Evolutionary conservation across 2,888 invertebrate species (phyloP).

Genomic region (Escarpia spicata): DNA sequence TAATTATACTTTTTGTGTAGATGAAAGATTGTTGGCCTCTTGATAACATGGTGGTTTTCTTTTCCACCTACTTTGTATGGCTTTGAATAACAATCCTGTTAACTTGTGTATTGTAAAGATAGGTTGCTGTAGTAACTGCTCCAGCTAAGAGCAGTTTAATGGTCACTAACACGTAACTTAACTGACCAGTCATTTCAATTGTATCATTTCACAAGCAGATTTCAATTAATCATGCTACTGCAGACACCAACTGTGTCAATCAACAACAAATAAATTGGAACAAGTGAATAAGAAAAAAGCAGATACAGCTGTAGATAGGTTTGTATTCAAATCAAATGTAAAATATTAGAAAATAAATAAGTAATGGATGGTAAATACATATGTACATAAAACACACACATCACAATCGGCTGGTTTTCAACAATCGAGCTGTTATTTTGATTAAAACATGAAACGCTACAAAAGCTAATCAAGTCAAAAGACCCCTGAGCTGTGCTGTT

Average conservation of each 20-base stretch:
- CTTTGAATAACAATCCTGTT: no score
- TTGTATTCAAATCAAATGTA: neutral
- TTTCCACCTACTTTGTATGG: no score
- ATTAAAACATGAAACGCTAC: neutral
- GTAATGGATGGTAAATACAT: neutral
- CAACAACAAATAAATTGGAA: neutral
- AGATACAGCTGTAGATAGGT: neutral
- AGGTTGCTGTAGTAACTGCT: neutral
- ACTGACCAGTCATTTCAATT: neutral
- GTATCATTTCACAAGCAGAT: neutral
- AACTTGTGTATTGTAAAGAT: neutral
- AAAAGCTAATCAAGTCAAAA: neutral
- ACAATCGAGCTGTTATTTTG: neutral
- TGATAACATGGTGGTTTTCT: no score
- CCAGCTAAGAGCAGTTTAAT: neutral
- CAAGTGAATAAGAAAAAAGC: neutral
- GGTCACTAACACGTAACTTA: neutral
- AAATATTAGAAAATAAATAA: constrained; percentile 2
- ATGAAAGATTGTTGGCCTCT: no score
- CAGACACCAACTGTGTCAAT: neutral
- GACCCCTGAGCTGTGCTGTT: constrained; percentile 4
- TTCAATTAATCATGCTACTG: neutral
- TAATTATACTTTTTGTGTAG: no score
- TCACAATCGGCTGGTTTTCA: neutral
- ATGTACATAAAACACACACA: neutral